Percentiles rank a stretch among this genome's conserved stretches.
Evolutionary conservation across 2,797 vertebrate genomes (phyloP).

Genomic region (Leptoclinus maculatus): DNA sequence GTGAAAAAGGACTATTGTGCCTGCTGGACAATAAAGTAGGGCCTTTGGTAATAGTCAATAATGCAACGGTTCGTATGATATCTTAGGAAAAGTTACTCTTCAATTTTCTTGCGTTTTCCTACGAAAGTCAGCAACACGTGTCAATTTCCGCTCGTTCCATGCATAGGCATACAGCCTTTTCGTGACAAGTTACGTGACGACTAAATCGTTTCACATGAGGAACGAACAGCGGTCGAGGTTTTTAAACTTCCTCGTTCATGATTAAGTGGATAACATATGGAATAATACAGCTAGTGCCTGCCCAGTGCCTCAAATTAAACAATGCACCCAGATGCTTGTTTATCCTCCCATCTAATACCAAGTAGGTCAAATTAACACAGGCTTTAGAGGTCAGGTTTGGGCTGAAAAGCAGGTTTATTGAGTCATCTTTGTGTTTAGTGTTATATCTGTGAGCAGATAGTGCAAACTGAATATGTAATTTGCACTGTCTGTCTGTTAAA

Average conservation of each 20-base stretch:
- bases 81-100: neutral
- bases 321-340: neutral
- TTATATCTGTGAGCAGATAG: neutral
- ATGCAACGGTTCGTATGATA: neutral
- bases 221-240: no score
- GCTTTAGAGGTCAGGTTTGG: neutral
- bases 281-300: neutral
- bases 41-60: neutral
- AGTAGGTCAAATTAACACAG: neutral
- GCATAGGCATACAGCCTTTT: neutral
- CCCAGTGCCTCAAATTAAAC: neutral
- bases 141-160: neutral
- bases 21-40: neutral
- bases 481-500: neutral
- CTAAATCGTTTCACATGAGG: no score
- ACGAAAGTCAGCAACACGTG: neutral
- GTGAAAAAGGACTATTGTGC: neutral
- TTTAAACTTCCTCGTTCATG: no score
- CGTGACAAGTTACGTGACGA: no score
- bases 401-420: neutral
- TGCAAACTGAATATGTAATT: neutral
- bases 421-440: neutral
- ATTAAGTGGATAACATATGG: no score
- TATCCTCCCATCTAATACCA: neutral
- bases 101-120: neutral